Evolutionary conservation across 2,888 invertebrate genomes (phyloP).

Genomic region (Pollenia labialis): DNA sequence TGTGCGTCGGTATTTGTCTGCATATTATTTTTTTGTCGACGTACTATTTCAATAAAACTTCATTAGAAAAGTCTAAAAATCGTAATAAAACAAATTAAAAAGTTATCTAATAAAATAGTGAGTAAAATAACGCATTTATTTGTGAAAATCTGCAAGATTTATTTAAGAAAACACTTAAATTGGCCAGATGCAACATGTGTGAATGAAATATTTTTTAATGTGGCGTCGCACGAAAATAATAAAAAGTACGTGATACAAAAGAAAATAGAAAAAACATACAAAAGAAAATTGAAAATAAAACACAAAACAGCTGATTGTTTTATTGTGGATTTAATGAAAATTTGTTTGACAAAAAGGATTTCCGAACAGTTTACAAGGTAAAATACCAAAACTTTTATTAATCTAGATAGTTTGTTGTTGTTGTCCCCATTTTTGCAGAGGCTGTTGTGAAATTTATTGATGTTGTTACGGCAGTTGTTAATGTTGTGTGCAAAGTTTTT

Average conservation of each 20-base stretch:
- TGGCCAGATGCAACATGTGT: conserved; percentile 69
- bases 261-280: conserved; percentile 59
- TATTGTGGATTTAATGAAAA: conserved; percentile 1
- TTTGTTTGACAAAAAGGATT: conserved; percentile 21
- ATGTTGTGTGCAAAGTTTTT: conserved; percentile 3
- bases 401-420: background rate
- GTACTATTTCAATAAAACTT: conserved; percentile 2
- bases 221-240: conserved; percentile 29
- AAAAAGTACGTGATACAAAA: conserved; percentile 44
- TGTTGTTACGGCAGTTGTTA: background rate
- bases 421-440: background rate
- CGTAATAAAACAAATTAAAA: background rate
- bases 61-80: conserved; percentile 17
- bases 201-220: conserved; percentile 54
- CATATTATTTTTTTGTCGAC: conserved; percentile 19
- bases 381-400: background rate
- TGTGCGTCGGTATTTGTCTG: background rate
- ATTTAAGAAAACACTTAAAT: background rate
- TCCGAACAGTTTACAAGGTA: conserved; percentile 32
- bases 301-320: conserved; percentile 63
- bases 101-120: background rate
- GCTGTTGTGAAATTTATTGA: background rate
- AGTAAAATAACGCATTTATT: background rate
- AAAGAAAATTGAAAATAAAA: conserved; percentile 52
- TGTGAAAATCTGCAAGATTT: conserved; percentile 6